Base-by-base conservation (phyloP, 1,140 invertebrate species). In the Nephila pilipes region DNA sequence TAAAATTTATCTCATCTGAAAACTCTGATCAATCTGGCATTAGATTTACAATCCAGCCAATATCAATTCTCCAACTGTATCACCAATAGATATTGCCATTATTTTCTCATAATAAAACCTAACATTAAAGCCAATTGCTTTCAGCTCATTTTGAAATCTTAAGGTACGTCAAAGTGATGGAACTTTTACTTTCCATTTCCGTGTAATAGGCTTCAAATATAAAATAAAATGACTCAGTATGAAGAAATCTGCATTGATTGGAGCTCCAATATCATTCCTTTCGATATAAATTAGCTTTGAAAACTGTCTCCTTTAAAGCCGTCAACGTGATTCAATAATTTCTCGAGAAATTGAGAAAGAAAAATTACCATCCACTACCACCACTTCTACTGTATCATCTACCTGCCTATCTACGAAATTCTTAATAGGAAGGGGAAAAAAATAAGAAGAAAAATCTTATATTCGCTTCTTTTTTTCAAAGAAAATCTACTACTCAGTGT, bases 261-360 rank as follows among this genome's bases (percentile, higher is more conserved):
- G 46, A n/a, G 60, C 65, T 60, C 55, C 60, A 87, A 87, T 87
- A 87, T 87, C 58, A 69, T 60, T 12, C 32, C 58, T 6, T n/a
- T 20, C 10, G 25, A 36, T 60, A 69, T 69, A 69, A 87, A 87
- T 87, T 87, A 87, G 55, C 22, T 87, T 87, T 87, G 65, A 55
- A 60, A 65, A 65, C 60, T 65, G 32, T 60, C 25, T n/a, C 58
- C 85, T 65, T 46, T 65, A 38, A 58, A 87, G 60, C 85, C 55
- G 20, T 87, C 58, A 38, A 32, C 58, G 22, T 46, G 85, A 87
- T 87, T 87, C 85, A 87, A 87, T 87, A 87, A 87, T n/a, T 46
- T 88, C 60, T 54, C 2, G 58, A 54, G 88, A 90, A 80, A 90
- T 58, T 90, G 54, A 46, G 65, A 18, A 90, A 36, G 88, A 90